Base-by-base conservation (phyloP, 2,888 invertebrate species). In the Neoascia interrupta region DNA sequence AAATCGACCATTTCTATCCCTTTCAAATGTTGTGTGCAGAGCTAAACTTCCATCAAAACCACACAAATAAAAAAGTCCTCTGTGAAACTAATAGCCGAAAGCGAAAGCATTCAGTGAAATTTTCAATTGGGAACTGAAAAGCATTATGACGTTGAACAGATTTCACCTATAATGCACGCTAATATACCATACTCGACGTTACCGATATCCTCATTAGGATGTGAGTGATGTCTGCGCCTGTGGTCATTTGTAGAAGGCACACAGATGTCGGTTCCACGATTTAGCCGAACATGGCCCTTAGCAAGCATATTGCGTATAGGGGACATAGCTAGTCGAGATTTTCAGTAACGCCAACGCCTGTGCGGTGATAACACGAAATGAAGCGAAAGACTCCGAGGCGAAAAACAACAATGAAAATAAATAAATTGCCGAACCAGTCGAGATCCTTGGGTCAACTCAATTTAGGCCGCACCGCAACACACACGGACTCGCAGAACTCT, bases 201-300 rank as follows among this genome's bases (percentile, higher is more conserved):
- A n/a, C n/a, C n/a, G 70, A 76, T 76, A 79, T 79, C 56, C 68
- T 73, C 73, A 79, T 79, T 73, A 68, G 79, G 60, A 61, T 49
- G 41, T 79, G 66, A 79, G 64, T 72, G 72, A 76, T 76, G 63
- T 49, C 41, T n/a, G n/a, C 31, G 11, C 68, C 43, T 39, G 26
- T 49, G 70, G 64, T 53, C 72, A 76, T 76, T 76, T 60, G 37
- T 58, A 41, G 13, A 15, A 5, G 39, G 56, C 34, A 54, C 39
- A 61, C 34, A 47, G 45, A 45, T 41, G 41, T 58, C 31, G 37
- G n/a, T n/a, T 13, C 26, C 13, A 16, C 16, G 13, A 19, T 23
- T 26, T 13, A 8, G n/a, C 10, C n/a, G 34, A 43, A 56, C 10
- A 47, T 19, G 58, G 49, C 72, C 66, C 43, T 54, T 66, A 66